Conservation (phyloP, 2,797 vertebrate genomes). For the Protonibea diacanthus region DNA sequence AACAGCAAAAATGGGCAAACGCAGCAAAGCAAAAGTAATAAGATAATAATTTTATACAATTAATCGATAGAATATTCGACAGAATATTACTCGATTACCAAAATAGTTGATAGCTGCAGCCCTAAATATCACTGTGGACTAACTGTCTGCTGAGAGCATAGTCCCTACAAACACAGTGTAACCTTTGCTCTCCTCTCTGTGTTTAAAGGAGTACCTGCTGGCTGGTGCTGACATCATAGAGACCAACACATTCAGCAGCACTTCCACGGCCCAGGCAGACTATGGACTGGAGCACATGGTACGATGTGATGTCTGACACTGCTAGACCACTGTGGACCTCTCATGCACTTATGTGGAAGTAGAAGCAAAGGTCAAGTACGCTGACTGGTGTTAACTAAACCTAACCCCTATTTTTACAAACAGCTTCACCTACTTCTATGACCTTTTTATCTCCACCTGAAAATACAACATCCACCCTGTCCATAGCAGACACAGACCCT, state of each 20-base stretch:
- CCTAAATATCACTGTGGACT: background rate
- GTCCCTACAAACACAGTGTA: background rate
- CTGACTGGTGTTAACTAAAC: background rate
- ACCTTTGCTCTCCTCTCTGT: constrained; percentile 7
- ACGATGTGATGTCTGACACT: constrained; percentile 34
- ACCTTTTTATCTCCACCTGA: background rate
- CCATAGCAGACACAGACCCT: background rate
- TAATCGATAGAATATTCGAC: too few relatives aligned
- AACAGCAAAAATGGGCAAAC: too few relatives aligned
- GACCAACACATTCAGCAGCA: constrained; percentile 98
- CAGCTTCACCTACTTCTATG: constrained; percentile 8
- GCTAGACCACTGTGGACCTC: background rate
- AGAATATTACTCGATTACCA: too few relatives aligned
- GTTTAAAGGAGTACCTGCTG: constrained; percentile 91
- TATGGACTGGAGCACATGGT: constrained; percentile 94
- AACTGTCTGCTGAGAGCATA: background rate
- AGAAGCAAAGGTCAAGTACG: constrained; percentile 1
- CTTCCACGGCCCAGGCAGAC: constrained; percentile 93
- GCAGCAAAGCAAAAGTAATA: too few relatives aligned
- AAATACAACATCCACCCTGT: background rate
- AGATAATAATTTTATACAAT: too few relatives aligned
- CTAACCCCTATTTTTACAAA: background rate
- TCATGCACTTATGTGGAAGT: background rate
- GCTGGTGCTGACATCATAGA: constrained; percentile 96
- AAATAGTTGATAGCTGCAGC: too few relatives aligned